Percentiles rank a stretch among this genome's conserved stretches.
These are phyloP conservation scores for Chionoecetes opilio DNA, from an alignment of 1,140 invertebrate species.

Conservation along the genomic window DNA sequence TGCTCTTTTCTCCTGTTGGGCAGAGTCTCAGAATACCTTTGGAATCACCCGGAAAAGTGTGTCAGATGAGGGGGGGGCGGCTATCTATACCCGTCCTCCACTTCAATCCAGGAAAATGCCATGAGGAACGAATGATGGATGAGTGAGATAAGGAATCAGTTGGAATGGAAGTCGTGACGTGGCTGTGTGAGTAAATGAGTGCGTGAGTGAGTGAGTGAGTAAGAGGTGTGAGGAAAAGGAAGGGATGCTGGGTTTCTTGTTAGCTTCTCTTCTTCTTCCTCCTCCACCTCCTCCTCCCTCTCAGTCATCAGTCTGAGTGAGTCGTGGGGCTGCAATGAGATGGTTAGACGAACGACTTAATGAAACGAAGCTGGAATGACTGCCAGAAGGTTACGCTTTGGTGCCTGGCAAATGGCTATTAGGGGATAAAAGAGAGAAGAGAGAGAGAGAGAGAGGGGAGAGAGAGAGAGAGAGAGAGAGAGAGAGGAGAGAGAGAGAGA, in stretches of 20 bases:
- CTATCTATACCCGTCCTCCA: neutral
- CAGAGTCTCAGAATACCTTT: neutral
- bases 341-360: neutral
- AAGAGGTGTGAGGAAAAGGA: too few relatives aligned
- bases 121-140: neutral
- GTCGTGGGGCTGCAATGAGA: neutral
- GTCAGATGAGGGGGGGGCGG: too few relatives aligned
- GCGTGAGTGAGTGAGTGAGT: neutral
- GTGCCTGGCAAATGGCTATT: neutral
- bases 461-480: too few relatives aligned
- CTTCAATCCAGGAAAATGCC: neutral
- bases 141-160: neutral
- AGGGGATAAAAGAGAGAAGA: neutral
- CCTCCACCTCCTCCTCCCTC: conserved; percentile 5
- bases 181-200: neutral
- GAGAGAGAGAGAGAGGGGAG: too few relatives aligned
- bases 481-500: too few relatives aligned
- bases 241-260: too few relatives aligned
- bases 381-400: conserved; percentile 16
- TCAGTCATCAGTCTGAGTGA: conserved; percentile 17
- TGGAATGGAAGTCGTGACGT: neutral
- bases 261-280: neutral
- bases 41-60: neutral
- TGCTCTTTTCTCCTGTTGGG: neutral
- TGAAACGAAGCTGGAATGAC: neutral